Conservation (phyloP, 2,888 invertebrate genomes). For the Theretra japonica region DNA sequence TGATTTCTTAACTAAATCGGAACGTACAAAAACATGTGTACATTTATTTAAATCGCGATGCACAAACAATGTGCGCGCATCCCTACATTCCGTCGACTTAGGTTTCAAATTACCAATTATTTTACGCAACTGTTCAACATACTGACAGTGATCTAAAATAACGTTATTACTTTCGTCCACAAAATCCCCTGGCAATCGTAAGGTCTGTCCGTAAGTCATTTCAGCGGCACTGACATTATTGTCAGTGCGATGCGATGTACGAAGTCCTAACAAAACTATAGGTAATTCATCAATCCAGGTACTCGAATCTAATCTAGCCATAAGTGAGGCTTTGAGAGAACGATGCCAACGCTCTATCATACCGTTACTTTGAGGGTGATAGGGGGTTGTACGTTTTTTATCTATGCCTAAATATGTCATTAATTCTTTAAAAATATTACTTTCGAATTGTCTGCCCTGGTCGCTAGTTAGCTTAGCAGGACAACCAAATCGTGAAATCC, state of each 20-base stretch:
- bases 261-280: background rate
- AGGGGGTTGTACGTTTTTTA: slow-evolving; percentile 39
- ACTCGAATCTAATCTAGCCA: background rate
- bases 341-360: slow-evolving; percentile 42
- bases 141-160: too few species aligned
- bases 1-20: too few species aligned
- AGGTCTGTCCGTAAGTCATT: slow-evolving; percentile 29
- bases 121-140: too few species aligned
- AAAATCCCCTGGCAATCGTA: too few species aligned
- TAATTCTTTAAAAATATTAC: slow-evolving; percentile 30
- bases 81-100: too few species aligned
- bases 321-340: slow-evolving; percentile 36
- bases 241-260: slow-evolving; percentile 9
- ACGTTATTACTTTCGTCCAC: too few species aligned
- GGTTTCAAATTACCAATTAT: too few species aligned
- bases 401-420: slow-evolving; percentile 35
- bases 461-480: slow-evolving; percentile 40
- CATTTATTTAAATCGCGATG: too few species aligned
- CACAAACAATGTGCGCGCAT: too few species aligned
- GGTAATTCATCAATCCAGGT: slow-evolving; percentile 10
- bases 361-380: slow-evolving; percentile 44
- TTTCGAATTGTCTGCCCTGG: slow-evolving; percentile 38
- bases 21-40: background rate
- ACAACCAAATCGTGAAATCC: slow-evolving; percentile 45
- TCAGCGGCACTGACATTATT: slow-evolving; percentile 12